These are phyloP conservation scores for Heliconius hortense DNA, from an alignment of 2,888 invertebrate genomes.

Conservation along the genomic window DNA sequence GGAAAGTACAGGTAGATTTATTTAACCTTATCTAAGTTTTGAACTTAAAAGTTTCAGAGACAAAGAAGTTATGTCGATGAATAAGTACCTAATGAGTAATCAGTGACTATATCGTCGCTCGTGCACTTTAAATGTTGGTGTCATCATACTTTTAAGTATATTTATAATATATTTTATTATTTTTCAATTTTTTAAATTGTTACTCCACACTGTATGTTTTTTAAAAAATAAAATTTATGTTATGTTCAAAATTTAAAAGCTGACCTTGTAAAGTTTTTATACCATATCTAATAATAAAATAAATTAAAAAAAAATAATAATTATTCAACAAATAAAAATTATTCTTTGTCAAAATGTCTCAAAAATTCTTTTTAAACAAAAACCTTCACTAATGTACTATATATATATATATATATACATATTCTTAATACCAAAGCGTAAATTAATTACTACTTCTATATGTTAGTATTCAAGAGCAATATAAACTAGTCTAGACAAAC, in stretches of 20 bases:
- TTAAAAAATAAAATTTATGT: no score
- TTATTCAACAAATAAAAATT: no score
- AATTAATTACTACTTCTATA: neutral
- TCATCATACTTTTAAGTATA: neutral
- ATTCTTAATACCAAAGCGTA: neutral
- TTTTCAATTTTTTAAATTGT: no score
- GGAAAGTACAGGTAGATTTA: neutral
- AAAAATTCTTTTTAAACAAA: no score
- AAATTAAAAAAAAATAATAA: no score
- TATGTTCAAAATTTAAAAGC: no score
- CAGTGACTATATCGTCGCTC: conserved; percentile 30
- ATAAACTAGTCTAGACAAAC: conserved; percentile 6
- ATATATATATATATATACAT: neutral
- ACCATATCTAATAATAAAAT: no score
- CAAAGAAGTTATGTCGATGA: conserved; percentile 32
- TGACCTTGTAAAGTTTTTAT: no score
- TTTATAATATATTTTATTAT: no score
- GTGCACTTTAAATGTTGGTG: neutral
- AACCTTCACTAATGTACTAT: neutral
- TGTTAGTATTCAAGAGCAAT: neutral
- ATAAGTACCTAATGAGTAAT: conserved; percentile 39
- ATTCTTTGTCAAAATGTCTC: no score
- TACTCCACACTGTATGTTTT: no score
- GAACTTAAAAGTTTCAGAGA: conserved; percentile 15
- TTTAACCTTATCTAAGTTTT: neutral